phyloP scores from a whole-genome alignment of 2,113 vertebrate genomes.

The Rhizomys pruinosus region DNA sequence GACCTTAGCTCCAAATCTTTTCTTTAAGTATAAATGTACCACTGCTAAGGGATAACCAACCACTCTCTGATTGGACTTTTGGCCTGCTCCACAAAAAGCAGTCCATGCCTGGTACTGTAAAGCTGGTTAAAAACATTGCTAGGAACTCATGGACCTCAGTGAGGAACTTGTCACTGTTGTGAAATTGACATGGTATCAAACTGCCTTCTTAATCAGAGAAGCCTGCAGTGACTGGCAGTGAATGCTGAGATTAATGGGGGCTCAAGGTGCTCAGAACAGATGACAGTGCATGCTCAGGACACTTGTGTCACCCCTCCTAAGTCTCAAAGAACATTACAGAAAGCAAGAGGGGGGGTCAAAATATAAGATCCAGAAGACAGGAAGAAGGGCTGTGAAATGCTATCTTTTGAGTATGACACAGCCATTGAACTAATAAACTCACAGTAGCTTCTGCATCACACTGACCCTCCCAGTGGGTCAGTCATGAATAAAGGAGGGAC shows the following conservation, averaged over 20 bases:
- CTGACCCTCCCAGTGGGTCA: background rate
- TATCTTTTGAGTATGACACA: background rate
- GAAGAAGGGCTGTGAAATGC: background rate
- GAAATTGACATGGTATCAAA: background rate
- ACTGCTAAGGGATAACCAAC: background rate
- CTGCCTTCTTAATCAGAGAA: background rate
- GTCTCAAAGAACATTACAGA: background rate
- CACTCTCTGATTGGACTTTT: background rate
- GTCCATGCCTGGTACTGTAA: background rate
- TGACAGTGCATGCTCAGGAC: background rate
- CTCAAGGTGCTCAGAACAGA: background rate
- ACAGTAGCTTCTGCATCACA: background rate
- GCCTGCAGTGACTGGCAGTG: background rate
- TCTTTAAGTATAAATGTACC: too few relatives aligned
- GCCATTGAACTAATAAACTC: background rate
- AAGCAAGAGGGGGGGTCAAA: too few relatives aligned
- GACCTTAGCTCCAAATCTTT: too few relatives aligned
- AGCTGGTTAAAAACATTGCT: background rate
- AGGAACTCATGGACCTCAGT: background rate
- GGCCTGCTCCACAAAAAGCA: background rate
- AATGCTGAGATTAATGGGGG: background rate
- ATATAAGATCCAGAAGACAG: background rate
- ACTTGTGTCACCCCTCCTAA: background rate
- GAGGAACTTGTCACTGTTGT: background rate
- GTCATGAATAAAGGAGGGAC: background rate